phyloP scores from a whole-genome alignment of 2,113 vertebrate genomes.

The Ursus arctos region DNA sequence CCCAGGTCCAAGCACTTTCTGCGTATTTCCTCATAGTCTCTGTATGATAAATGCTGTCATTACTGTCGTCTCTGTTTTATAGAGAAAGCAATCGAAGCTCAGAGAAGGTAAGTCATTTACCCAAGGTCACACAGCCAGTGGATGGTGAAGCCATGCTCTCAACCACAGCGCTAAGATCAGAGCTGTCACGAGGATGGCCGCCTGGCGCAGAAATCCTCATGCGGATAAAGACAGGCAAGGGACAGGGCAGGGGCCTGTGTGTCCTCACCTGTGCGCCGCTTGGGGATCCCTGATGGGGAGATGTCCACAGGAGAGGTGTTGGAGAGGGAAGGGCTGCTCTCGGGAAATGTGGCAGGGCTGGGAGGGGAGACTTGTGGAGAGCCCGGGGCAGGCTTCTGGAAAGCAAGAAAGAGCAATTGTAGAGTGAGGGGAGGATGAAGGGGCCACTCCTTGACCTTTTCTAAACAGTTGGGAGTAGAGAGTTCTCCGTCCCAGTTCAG shows the following conservation, averaged over 20 bases:
- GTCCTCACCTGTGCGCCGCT: conserved; percentile 91
- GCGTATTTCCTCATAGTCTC: background rate
- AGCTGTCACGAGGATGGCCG: accelerated
- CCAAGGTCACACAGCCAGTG: background rate
- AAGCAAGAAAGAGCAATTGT: background rate
- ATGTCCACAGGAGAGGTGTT: background rate
- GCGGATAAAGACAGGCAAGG: background rate
- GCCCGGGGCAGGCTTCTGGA: conserved; percentile 51
- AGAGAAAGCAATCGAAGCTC: background rate
- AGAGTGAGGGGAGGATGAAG: background rate
- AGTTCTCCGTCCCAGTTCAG: background rate
- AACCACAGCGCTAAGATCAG: background rate
- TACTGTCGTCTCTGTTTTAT: no score
- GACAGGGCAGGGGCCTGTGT: accelerated
- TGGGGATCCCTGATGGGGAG: conserved; percentile 87
- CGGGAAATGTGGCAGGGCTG: background rate
- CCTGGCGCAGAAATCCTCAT: background rate
- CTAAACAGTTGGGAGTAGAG: background rate
- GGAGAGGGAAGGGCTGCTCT: conserved; percentile 53
- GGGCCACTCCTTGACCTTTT: background rate
- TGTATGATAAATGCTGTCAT: background rate
- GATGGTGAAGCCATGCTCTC: background rate
- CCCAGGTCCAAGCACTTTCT: background rate
- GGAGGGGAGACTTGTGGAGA: conserved; percentile 38
- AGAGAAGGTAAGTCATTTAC: background rate